Evolutionary conservation across 2,888 invertebrate species (phyloP).

Genomic region (Dryococelus australis): DNA sequence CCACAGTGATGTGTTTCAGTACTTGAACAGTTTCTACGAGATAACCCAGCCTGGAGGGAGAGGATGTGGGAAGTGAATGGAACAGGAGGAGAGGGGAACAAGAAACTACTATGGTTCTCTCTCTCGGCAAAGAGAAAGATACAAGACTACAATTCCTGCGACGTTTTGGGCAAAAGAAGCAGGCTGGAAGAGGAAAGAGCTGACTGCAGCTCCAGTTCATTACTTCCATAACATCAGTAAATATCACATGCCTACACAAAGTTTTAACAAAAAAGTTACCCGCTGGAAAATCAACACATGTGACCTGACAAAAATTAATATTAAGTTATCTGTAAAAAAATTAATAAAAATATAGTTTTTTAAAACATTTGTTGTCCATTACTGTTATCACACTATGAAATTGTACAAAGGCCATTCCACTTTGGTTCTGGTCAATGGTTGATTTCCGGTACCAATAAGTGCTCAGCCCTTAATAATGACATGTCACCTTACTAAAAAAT

Average conservation of each 20-base stretch:
- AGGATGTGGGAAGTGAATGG: constrained; percentile 57
- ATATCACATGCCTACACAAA: not conserved
- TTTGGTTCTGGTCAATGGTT: too few species aligned
- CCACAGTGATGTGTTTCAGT: constrained; percentile 50
- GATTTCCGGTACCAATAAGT: too few species aligned
- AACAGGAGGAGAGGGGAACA: constrained; percentile 54
- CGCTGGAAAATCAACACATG: too few species aligned
- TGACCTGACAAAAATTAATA: too few species aligned
- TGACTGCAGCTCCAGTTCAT: not conserved
- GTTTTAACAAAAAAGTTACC: not conserved
- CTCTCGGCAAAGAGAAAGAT: constrained; percentile 25
- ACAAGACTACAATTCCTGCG: not conserved
- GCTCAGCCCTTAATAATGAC: too few species aligned
- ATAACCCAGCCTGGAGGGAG: constrained; percentile 52
- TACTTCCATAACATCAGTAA: not conserved
- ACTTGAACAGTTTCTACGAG: constrained; percentile 54
- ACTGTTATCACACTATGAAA: too few species aligned
- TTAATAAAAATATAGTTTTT: too few species aligned
- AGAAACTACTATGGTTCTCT: constrained; percentile 54
- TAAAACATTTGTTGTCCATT: too few species aligned
- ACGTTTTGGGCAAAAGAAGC: not conserved
- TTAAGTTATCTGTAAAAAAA: too few species aligned
- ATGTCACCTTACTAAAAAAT: too few species aligned
- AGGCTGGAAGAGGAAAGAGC: not conserved
- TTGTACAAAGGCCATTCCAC: too few species aligned